Evolutionary conservation across 2,888 invertebrate species (phyloP).

Genomic region (Hirtodrosophila alboralis): DNA sequence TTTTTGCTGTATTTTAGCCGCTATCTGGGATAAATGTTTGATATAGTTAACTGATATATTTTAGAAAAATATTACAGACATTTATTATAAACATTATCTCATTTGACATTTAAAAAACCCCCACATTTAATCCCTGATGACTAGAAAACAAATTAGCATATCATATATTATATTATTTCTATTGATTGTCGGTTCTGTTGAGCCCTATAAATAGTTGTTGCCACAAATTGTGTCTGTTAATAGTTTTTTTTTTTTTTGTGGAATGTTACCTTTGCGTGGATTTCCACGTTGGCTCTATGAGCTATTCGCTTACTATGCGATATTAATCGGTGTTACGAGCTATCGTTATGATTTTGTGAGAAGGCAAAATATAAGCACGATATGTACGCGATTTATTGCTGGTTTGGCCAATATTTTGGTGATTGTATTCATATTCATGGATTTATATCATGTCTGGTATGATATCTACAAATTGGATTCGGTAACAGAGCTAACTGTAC

Average conservation of each 20-base stretch:
- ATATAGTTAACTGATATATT: too few relatives aligned
- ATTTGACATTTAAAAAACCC: too few relatives aligned
- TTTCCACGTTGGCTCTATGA: conserved; percentile 21
- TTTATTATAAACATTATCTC: too few relatives aligned
- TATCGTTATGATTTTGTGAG: conserved; percentile 44
- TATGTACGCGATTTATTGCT: conserved; percentile 34
- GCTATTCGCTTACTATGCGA: conserved; percentile 29
- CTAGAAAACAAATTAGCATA: too few relatives aligned
- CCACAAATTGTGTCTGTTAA: too few relatives aligned
- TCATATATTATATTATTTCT: conserved; percentile 1
- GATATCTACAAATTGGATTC: neutral
- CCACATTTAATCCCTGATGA: too few relatives aligned
- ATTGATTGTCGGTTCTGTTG: conserved; percentile 3
- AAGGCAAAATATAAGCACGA: conserved; percentile 7
- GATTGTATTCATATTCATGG: fast-evolving
- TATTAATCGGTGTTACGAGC: conserved; percentile 40
- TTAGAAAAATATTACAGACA: too few relatives aligned
- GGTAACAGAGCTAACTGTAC: neutral
- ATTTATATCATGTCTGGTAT: neutral
- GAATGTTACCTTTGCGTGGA: conserved; percentile 11
- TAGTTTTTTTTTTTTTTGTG: too few relatives aligned
- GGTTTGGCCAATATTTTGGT: conserved; percentile 22
- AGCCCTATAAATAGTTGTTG: neutral
- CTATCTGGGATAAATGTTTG: too few relatives aligned
- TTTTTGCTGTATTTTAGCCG: too few relatives aligned